Base-by-base conservation (phyloP, 2,113 vertebrate genomes). In the Polyodon spathula region DNA sequence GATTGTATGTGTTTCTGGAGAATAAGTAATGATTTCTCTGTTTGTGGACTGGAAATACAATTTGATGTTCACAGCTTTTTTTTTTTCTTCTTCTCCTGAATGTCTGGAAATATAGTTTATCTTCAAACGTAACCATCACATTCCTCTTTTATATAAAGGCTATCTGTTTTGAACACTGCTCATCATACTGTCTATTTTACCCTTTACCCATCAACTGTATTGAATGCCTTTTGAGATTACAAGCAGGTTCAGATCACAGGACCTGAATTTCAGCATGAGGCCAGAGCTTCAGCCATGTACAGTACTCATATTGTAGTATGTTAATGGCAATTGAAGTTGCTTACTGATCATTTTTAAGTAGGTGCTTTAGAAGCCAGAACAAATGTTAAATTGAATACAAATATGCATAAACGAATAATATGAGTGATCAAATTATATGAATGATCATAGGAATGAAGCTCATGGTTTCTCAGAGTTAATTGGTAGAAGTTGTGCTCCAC, bases 1-100 rank as follows among this genome's bases (percentile, higher is more conserved):
- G 83, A 84, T 82, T 84, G 78, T 74, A 77, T 75, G 76, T 81
- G 74, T 78, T 72, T 73, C 70, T 61, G 64, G 76, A 78, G 75
- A 27, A 81, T 83, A 82, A 84, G 81, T 74, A 80, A 74, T 59
- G 68, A 77, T 80, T 80, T 77, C 74, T 67, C 70, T 71, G 78
- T 78, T 79, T 77, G 68, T 71, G 64, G 73, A 68, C 64, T 69
- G 63, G 68, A 69, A 72, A 74, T 76, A 78, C 78, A 75, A 65
- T 66, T 70, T 66, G 71, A 67, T 69, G 70, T 69, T 72, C 71
- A 55, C 40, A 63, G 61, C 62, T 66, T 73, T 75, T 66, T 37
- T 63, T 73, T n/a, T 67, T 76, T 54, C 9, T n/a, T 46, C 51
- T 56, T 2, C 37, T 41, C 37, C 6, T 58, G 41, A 76, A 73